These are phyloP conservation scores for Gryllus longicercus DNA, from an alignment of 2,888 invertebrate species.

Conservation along the genomic window DNA sequence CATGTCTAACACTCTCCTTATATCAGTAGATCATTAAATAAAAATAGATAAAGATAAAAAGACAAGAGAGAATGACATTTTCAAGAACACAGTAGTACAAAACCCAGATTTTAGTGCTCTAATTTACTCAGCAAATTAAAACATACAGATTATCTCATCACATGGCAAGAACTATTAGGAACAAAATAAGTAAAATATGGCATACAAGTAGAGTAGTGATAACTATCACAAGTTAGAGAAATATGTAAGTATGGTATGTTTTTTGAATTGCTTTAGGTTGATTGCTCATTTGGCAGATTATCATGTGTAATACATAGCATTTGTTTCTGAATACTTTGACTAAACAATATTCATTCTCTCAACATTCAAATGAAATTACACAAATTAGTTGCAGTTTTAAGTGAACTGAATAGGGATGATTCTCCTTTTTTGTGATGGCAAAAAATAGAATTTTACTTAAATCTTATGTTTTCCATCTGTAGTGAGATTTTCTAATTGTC, in stretches of 20 bases:
- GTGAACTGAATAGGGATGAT: background rate
- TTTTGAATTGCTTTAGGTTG: background rate
- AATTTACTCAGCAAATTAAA: too few relatives aligned
- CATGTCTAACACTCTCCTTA: constrained; percentile 11
- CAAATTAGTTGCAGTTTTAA: background rate
- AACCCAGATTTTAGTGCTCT: background rate
- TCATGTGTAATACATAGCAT: background rate
- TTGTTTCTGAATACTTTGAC: background rate
- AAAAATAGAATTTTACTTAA: background rate
- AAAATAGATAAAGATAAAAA: background rate
- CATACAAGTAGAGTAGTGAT: background rate
- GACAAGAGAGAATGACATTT: constrained; percentile 7
- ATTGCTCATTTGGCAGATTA: constrained; percentile 3
- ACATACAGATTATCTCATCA: too few relatives aligned
- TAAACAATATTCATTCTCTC: background rate
- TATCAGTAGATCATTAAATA: background rate
- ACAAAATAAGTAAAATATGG: background rate
- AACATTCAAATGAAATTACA: background rate
- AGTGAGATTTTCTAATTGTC: constrained; percentile 1
- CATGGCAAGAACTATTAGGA: background rate
- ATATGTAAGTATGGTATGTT: background rate
- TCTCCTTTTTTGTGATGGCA: background rate
- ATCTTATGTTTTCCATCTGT: background rate
- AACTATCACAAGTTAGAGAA: constrained; percentile 4
- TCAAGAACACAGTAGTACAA: background rate